Conservation (phyloP, 2,797 vertebrate species). For the Artibeus lituratus region DNA sequence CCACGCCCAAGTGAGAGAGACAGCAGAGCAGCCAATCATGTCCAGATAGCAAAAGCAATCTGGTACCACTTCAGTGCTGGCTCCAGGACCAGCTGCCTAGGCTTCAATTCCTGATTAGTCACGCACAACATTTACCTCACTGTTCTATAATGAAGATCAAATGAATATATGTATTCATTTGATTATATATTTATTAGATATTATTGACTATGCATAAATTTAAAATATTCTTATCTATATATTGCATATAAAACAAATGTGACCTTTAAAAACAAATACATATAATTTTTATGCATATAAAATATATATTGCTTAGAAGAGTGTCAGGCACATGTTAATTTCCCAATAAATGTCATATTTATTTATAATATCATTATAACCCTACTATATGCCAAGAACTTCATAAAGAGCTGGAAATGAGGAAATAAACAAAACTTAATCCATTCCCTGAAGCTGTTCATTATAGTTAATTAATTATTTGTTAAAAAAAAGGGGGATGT, state of each 20-base stretch:
- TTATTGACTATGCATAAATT: background rate
- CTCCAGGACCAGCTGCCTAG: background rate
- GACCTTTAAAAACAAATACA: background rate
- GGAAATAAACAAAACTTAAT: background rate
- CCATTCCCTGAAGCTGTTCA: background rate
- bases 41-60: background rate
- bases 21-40: accelerated
- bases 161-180: background rate
- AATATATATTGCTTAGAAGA: background rate
- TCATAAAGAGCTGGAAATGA: background rate
- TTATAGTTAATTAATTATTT: conserved; percentile 14
- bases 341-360: conserved; percentile 9
- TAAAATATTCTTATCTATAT: background rate
- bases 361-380: background rate
- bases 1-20: background rate
- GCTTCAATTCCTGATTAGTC: background rate
- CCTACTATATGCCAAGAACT: background rate
- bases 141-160: background rate
- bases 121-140: background rate
- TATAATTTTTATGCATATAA: background rate
- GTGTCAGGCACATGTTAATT: background rate
- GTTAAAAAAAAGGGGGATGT: background rate
- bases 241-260: background rate
- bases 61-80: background rate
- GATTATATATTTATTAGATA: background rate